Evolutionary conservation across 2,797 vertebrate genomes (phyloP), one percentile per base, ranked within the genome.

Genomic region (Pangasius larnaudii): DNA sequence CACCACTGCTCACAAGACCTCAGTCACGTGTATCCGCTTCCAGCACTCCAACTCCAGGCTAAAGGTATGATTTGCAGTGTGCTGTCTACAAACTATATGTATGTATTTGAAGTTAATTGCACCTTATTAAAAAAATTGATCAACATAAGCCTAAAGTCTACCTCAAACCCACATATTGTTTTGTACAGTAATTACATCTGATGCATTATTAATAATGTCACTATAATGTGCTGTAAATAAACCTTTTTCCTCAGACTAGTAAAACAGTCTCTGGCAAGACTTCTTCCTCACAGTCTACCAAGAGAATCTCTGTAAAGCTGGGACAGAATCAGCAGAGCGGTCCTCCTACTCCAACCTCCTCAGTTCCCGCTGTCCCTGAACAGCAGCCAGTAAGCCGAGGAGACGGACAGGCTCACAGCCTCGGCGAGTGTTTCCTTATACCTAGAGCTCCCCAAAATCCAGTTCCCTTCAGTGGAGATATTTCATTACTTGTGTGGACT

Each of bases 1-100:
- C 89, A 96, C 96, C 13, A 89, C 69, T 69, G 99, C 98, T 84
- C 99, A 99, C 92, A 98, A 97, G 93, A 98, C 97, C 86, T 98
- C 97, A 22, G 98, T 99, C 90, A 98, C 97, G 30, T 97, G 97
- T 92, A 96, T 99, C 90, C 95, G 97, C 61, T 97, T 98, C 94
- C 98, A 99, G 95, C 96, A 95, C 91, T 93, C 88, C 85, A 42
- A 65, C 88, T 92, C 89, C 90, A 94, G 91, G 89, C 91, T 88
- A 78, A 97, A 96, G 95, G 96, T 96, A 85, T 27, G 19, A 19
- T 22, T 46, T 33, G 36, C 22, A 49, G n/a, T 77, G 2, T 87
- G 30, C 2, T 39, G 19, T 59, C 5, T 39, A 80, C 30, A 80
- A 36, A 79, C 3, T 16, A 14, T n/a, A 1, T 79, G 30, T 79